Evolutionary conservation across 2,888 invertebrate genomes (phyloP).

Genomic region (Apamea epomidion): DNA sequence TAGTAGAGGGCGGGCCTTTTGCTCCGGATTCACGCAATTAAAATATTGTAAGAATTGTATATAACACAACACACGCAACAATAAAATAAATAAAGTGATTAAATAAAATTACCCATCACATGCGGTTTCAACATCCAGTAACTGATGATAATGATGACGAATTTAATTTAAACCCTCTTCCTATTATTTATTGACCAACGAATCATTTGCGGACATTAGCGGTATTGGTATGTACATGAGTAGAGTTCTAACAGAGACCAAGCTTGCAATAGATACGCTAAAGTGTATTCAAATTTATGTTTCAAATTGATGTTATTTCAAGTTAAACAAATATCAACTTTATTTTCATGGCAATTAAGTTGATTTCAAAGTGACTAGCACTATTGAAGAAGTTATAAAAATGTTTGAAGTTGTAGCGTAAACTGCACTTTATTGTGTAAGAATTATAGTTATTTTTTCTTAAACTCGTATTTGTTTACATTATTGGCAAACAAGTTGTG

Average conservation of each 20-base stretch:
- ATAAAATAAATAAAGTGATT: slow-evolving; percentile 42
- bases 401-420: too few species aligned
- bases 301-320: too few species aligned
- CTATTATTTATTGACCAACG: slow-evolving; percentile 54
- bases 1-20: neutral
- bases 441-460: too few species aligned
- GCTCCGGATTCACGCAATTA: neutral
- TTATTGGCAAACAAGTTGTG: too few species aligned
- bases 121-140: slow-evolving; percentile 48
- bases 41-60: neutral
- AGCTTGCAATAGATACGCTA: neutral
- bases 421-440: too few species aligned
- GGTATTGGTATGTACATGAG: slow-evolving; percentile 9
- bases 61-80: slow-evolving; percentile 23
- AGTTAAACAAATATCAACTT: too few species aligned
- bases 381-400: too few species aligned
- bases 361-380: too few species aligned
- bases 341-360: too few species aligned
- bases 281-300: too few species aligned
- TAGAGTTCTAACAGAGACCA: slow-evolving; percentile 18
- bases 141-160: slow-evolving; percentile 54
- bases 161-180: slow-evolving; percentile 55
- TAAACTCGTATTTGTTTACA: too few species aligned
- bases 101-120: slow-evolving; percentile 23
- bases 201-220: slow-evolving; percentile 55